Evolutionary conservation across 1,140 invertebrate species (phyloP), one percentile per base, ranked within the genome.

Genomic region (Phortica variegata): DNA sequence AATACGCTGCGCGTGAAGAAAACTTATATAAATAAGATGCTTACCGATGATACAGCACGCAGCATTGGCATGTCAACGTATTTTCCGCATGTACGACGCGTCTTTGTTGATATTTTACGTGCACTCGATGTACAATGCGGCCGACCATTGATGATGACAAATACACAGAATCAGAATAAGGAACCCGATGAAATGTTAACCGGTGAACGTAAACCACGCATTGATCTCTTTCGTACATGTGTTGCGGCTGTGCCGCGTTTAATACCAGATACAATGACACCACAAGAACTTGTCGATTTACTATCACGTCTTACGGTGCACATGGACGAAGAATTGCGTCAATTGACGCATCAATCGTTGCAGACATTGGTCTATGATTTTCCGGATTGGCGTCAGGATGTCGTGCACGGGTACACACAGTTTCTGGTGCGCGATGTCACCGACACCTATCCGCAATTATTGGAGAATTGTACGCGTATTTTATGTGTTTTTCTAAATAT

Each of bases 181-280:
- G 93, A 96, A 72, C 91, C 92, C 3, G 93, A 95, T 60, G 95
- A 98, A 74, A 90, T 98, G 82, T 88, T 98, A 19, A 95, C 92
- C 0, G 93, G 95, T 0, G 97, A 99, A 74, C 82, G 94, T n/a
- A 99, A 99, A 76, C 93, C 96, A 0, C 89, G 96, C 69, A 94
- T 99, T 51, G 97, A 99, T 79, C 78, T 99, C 49, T 98, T 99
- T 70, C 84, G 96, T 16, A 99, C 97, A 0, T 99, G 97, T 76
- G 91, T 99, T 13, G 97, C 97, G 15, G 95, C 97, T 3, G 95
- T 99, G 56, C 97, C 97, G 5, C 84, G 97, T 39, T 78, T 99
- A 5, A 94, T 99, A 55, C 97, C 97, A 0, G 96, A 98, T 77
- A 95, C 93, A 1, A 98, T 99, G 91, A 92, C 87, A 16, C 84